Evolutionary conservation across 1,140 invertebrate species (phyloP), one percentile per base, ranked within the genome.

Genomic region (Thaumetopoea pityocampa): DNA sequence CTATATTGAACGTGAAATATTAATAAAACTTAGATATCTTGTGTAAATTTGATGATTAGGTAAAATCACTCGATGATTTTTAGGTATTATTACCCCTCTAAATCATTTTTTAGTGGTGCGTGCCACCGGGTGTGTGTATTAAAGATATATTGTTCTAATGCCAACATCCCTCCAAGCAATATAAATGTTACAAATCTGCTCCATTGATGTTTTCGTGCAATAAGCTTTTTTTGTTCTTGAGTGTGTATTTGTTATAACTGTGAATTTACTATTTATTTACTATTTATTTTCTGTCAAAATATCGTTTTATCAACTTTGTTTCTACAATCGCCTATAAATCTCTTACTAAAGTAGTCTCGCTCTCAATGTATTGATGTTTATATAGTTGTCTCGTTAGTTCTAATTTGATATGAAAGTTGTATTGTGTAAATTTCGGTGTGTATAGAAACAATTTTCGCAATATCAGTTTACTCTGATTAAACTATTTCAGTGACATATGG

Each of bases 221-320:
- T 53, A 53, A 69, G 69, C 67, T 78, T 78, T 76, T 73, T 73
- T 69, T 77, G 67, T 76, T 71, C 46, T 72, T 70, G 70, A 71
- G 61, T 74, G 76, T 66, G 69, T 72, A 67, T 69, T 54, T 77
- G 65, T 73, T 73, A 71, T 80, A 61, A 61, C 59, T 74, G 68
- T 73, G 64, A 62, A 59, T 68, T 63, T 71, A 55, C 68, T 73
- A 65, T 58, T n/a, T n/a, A n/a, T n/a, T n/a, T n/a, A n/a, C n/a
- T n/a, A n/a, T n/a, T n/a, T 72, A 65, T 64, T 71, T 50, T 73
- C 51, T 71, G 56, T 68, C 46, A 53, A 44, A 61, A 58, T 67
- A 55, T 65, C 60, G 59, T 65, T 51, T n/a, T 32, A 54, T 62
- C 56, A 64, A 52, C 56, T 61, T 42, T 38, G 56, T 48, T 37